A percentile compares a stretch with the other conserved stretches of the same genome.
Conservation (phyloP, 2,888 invertebrate genomes). For the Himalopsyche japonica region DNA sequence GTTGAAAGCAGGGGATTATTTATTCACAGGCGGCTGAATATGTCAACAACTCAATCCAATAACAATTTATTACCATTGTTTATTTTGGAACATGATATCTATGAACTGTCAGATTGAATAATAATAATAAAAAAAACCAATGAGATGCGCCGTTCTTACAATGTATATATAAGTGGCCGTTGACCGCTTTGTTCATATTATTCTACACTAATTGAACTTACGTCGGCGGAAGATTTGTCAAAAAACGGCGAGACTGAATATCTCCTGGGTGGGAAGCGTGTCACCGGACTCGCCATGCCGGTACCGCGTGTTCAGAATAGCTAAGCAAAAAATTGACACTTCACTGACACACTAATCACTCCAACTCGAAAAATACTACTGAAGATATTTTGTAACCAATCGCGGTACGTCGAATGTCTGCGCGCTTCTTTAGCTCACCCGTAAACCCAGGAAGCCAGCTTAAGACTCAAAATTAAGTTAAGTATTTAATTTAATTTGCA, state of each 20-base stretch:
- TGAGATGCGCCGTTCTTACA: background rate
- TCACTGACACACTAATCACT: conserved; percentile 21
- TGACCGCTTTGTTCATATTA: background rate
- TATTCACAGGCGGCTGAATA: background rate
- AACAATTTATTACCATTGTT: background rate
- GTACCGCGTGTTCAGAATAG: conserved; percentile 17
- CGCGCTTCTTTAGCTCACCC: background rate
- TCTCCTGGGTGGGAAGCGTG: conserved; percentile 37
- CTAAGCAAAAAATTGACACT: conserved; percentile 26
- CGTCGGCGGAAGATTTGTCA: conserved; percentile 21
- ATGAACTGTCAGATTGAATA: background rate
- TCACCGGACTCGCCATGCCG: conserved; percentile 24
- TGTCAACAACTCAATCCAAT: background rate
- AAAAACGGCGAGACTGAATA: conserved; percentile 36
- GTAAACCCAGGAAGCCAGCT: conserved; percentile 19
- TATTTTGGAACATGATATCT: background rate
- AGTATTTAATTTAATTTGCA: conserved; percentile 27
- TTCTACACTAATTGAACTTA: conserved; percentile 9
- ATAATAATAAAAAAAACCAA: background rate
- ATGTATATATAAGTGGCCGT: background rate
- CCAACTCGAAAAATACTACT: conserved; percentile 23
- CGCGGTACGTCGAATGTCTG: background rate
- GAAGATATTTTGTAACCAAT: conserved; percentile 19
- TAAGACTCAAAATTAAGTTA: conserved; percentile 3
- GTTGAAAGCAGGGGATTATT: background rate